Percentiles rank a stretch among this genome's conserved stretches.
These are phyloP conservation scores for Peromyscus melanophrys DNA, from an alignment of 2,797 vertebrate genomes.

Conservation along the genomic window DNA sequence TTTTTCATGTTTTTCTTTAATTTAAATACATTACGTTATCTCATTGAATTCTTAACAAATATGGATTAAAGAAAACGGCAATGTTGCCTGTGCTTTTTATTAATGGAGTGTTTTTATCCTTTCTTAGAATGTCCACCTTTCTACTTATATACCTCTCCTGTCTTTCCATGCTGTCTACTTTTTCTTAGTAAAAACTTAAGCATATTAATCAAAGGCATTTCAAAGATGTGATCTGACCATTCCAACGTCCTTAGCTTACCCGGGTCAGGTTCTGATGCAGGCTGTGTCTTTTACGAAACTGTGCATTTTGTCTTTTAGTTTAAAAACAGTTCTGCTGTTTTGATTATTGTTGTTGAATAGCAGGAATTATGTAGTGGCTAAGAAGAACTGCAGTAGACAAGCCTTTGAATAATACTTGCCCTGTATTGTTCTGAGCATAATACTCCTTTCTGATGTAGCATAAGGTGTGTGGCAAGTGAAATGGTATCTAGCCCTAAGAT, in stretches of 20 bases:
- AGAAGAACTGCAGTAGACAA: neutral
- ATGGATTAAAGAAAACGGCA: neutral
- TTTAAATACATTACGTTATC: neutral
- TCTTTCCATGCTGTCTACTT: neutral
- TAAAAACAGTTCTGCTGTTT: neutral
- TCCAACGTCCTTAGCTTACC: neutral
- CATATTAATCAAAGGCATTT: neutral
- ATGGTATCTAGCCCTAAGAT: neutral
- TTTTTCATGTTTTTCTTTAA: neutral
- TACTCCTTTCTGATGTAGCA: neutral
- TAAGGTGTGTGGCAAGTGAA: neutral
- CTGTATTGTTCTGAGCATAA: neutral
- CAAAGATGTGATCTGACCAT: neutral
- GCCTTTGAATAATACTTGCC: neutral
- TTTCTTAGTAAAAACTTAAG: neutral
- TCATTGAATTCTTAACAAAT: conserved; percentile 17
- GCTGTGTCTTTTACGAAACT: neutral
- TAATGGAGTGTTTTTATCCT: neutral
- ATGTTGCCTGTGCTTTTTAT: neutral
- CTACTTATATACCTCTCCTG: neutral
- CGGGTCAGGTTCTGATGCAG: neutral
- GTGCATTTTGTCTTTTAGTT: neutral
- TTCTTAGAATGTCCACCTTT: neutral
- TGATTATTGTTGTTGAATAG: neutral
- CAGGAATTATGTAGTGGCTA: neutral